These are phyloP conservation scores for Zhuqinia jingwanae DNA, from an alignment of 2,888 invertebrate species.

Conservation along the genomic window DNA sequence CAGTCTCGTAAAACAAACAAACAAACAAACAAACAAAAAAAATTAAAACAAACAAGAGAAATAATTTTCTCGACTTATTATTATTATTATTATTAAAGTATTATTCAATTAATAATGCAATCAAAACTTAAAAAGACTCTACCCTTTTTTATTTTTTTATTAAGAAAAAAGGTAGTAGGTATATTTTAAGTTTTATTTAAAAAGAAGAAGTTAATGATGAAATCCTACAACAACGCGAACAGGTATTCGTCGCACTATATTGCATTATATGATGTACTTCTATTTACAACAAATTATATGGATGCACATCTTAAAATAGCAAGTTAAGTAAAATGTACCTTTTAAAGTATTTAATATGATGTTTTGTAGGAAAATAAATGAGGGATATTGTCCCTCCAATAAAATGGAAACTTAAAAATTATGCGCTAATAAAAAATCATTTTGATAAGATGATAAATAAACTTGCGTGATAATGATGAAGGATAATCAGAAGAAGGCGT, in stretches of 20 bases:
- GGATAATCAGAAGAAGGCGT: slow-evolving; percentile 16
- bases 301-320: not conserved
- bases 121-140: slow-evolving; percentile 26
- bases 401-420: not conserved
- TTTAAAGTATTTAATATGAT: not conserved
- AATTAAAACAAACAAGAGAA: not conserved
- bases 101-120: slow-evolving; percentile 14
- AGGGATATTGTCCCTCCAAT: not conserved
- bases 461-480: not conserved
- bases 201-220: not conserved
- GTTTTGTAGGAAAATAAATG: slow-evolving; percentile 10
- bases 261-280: not conserved
- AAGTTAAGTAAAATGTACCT: not conserved
- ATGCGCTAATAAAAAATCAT: not conserved
- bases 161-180: slow-evolving; percentile 3
- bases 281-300: not conserved
- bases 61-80: too few species aligned
- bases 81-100: too few species aligned
- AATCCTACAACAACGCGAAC: not conserved
- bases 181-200: not conserved
- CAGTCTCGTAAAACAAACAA: not conserved
- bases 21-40: not conserved
- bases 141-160: slow-evolving; percentile 35
- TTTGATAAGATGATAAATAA: slow-evolving; percentile 29
- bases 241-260: not conserved